A percentile compares a stretch with the other conserved stretches of the same genome.
These are phyloP conservation scores for Anthophora plumipes DNA, from an alignment of 2,888 invertebrate genomes.

Conservation along the genomic window DNA sequence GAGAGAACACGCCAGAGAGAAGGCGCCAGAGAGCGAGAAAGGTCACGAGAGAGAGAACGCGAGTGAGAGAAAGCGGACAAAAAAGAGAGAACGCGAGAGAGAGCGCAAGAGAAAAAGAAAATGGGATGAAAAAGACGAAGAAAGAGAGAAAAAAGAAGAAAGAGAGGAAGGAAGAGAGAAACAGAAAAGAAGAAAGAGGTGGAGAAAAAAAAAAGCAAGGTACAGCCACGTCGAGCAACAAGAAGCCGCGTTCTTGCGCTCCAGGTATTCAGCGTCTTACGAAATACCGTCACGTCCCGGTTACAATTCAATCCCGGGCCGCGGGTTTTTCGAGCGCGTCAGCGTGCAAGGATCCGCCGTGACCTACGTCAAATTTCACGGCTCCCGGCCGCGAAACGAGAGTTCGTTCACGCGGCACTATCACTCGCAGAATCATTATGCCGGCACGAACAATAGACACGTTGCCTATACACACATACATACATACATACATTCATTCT, in stretches of 20 bases:
- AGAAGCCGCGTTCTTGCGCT: conserved; percentile 20
- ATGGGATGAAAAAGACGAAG: background rate
- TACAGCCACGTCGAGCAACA: background rate
- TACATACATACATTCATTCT: background rate
- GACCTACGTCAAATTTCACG: conserved; percentile 77
- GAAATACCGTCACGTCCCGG: conserved; percentile 49
- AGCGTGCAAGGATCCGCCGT: conserved; percentile 60
- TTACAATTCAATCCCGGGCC: conserved; percentile 54
- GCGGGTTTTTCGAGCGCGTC: conserved; percentile 44
- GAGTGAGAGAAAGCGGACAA: too few species aligned
- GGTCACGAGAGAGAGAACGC: too few species aligned
- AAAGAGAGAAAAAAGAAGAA: background rate
- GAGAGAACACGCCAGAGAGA: too few species aligned
- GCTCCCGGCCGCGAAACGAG: conserved; percentile 39
- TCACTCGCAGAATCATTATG: conserved; percentile 53
- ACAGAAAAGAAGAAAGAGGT: background rate
- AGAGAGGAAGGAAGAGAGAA: background rate
- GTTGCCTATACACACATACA: background rate
- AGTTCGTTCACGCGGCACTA: conserved; percentile 55
- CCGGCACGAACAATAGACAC: conserved; percentile 38
- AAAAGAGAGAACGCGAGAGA: background rate
- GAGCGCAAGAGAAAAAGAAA: background rate
- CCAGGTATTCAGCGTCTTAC: conserved; percentile 35
- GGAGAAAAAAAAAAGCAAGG: background rate
- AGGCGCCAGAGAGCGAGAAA: too few species aligned